phyloP scores from a whole-genome alignment of 2,797 vertebrate genomes.

The Nyctibius grandis region DNA sequence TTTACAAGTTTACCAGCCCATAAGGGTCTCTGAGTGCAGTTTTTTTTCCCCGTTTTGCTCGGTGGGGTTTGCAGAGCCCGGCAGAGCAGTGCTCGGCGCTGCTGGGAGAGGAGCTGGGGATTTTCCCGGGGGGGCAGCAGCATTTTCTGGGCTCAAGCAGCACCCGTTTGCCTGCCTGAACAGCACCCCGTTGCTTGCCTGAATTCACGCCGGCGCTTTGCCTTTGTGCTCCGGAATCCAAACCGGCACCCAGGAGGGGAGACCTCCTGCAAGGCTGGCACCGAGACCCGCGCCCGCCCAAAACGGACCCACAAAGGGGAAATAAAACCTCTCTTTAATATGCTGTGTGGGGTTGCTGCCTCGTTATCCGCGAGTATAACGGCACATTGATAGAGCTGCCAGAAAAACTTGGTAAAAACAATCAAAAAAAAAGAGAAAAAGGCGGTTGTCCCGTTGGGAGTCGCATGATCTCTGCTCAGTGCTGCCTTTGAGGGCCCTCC shows the following conservation, averaged over 20 bases:
- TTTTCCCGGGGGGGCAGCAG: not conserved
- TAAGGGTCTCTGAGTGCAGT: not conserved
- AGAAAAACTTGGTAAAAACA: not conserved
- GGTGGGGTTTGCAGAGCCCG: not conserved
- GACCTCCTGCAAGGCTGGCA: not conserved
- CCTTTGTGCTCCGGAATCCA: not conserved
- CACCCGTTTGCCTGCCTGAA: not conserved
- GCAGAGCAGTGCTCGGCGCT: not conserved
- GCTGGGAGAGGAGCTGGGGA: not conserved
- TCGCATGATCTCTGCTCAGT: not conserved
- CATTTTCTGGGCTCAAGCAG: not conserved
- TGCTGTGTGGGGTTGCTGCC: rapidly evolving
- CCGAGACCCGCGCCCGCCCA: not conserved
- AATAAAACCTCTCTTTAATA: not conserved
- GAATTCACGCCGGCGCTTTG: not conserved
- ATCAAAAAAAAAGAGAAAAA: not conserved
- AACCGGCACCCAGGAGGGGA: not conserved
- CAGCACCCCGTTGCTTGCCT: not conserved
- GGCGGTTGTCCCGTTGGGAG: not conserved
- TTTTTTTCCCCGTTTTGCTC: not conserved
- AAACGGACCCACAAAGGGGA: not conserved
- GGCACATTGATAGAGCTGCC: not conserved
- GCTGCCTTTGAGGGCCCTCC: constrained; percentile 2
- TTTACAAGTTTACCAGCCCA: not conserved
- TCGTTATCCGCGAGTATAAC: not conserved